Conservation (phyloP, 1,140 invertebrate species). For the Antheraea pernyi region DNA sequence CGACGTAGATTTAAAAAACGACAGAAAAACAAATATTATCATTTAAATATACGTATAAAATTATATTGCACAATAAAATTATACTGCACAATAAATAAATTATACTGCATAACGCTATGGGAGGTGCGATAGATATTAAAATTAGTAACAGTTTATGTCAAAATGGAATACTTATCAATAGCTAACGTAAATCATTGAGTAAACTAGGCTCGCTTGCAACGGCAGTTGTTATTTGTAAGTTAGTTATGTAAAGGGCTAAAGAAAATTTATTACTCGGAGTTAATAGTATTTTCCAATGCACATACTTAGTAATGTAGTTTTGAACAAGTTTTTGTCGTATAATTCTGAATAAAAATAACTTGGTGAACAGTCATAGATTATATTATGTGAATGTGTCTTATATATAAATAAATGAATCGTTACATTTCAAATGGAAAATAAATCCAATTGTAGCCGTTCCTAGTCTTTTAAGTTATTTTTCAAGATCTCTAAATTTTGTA, state of each 20-base stretch:
- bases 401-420: too few relatives aligned
- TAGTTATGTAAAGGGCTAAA: constrained; percentile 9
- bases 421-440: too few relatives aligned
- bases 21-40: not conserved
- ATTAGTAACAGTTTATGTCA: constrained; percentile 5
- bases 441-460: too few relatives aligned
- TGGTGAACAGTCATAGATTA: too few relatives aligned
- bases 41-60: not conserved
- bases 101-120: not conserved
- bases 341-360: too few relatives aligned
- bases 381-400: too few relatives aligned
- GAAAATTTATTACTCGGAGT: constrained; percentile 2
- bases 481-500: too few relatives aligned
- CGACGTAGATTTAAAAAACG: too few relatives aligned
- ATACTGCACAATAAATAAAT: not conserved
- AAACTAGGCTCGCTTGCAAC: not conserved
- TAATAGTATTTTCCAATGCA: not conserved
- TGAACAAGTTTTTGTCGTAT: too few relatives aligned
- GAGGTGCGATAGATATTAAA: not conserved
- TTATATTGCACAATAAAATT: not conserved
- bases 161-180: constrained; percentile 2
- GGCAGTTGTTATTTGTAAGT: constrained; percentile 5
- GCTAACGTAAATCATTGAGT: not conserved
- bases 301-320: too few relatives aligned
- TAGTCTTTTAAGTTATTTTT: too few relatives aligned